Evolutionary conservation across 2,888 invertebrate species (phyloP), one percentile per base, ranked within the genome.

Genomic region (Plebejus argus): DNA sequence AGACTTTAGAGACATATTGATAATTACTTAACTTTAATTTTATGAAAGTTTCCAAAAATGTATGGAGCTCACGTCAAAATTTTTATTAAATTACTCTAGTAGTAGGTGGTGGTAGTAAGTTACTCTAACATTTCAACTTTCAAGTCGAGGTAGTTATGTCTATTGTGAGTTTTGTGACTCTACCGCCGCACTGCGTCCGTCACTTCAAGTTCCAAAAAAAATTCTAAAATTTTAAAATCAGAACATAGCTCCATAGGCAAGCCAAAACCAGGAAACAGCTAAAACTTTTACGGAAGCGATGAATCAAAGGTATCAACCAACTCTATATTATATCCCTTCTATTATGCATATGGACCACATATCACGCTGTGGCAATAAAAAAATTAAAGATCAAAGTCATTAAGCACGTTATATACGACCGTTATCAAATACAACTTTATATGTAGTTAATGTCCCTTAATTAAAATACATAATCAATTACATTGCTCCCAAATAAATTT

Each of bases 351-450:
- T 61, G 15, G 15, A 28, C 66, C 61, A 23, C 20, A 28, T 28
- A 66, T 23, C 23, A 61, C 20, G 58, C 58, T 58, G 58, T 58
- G 61, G 66, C 66, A 66, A 20, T 28, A 28, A 66, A 66, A 66
- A 66, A 66, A 66, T 6, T 28, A 66, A 66, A 66, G 66, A 28
- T 28, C 15, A 66, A 28, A 66, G 66, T 66, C 66, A 28, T 28
- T 66, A 66, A 28, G 66, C 28, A 23, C 61, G 12, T 28, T 28
- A 28, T 28, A 66, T 66, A 66, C 66, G 66, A 66, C 66, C 28
- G 66, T 28, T 66, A 66, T 66, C 66, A 7, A 66, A 28, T 15
- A 66, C 66, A 66, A 66, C 66, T 66, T 66, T 66, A 66, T 66
- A 15, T 66, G 3, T 28, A 12, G 28, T 66, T 61, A 61, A 66